Evolutionary conservation across 2,113 vertebrate species (phyloP).

Genomic region (Lagopus leucura): DNA sequence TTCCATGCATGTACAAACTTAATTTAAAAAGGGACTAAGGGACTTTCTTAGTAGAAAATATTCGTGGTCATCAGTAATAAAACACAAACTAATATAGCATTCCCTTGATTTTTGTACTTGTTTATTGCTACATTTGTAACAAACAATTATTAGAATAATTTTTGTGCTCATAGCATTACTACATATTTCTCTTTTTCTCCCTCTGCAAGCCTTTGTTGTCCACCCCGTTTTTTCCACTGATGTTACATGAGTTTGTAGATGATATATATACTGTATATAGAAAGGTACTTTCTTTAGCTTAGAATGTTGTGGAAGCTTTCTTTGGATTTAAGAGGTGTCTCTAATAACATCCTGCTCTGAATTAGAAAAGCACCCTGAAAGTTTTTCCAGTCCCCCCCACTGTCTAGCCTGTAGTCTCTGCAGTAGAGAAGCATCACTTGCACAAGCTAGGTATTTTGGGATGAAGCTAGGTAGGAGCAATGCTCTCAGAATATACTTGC

Average conservation of each 20-base stretch:
- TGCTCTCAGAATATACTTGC: background rate
- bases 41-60: background rate
- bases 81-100: background rate
- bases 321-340: background rate
- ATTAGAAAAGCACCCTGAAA: background rate
- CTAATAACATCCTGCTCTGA: background rate
- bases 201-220: background rate
- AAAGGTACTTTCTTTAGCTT: background rate
- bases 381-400: background rate
- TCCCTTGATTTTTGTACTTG: background rate
- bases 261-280: background rate
- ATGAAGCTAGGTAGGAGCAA: background rate
- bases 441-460: background rate
- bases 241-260: background rate
- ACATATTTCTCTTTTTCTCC: background rate
- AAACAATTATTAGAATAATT: background rate
- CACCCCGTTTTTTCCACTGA: background rate
- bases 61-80: background rate
- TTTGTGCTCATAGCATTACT: background rate
- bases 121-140: background rate
- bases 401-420: background rate
- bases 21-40: conserved; percentile 3
- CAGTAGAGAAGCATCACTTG: background rate
- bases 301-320: background rate
- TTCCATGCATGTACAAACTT: background rate